Base-by-base conservation (phyloP, 2,888 invertebrate species). In the Scaptomyza reducta region DNA sequence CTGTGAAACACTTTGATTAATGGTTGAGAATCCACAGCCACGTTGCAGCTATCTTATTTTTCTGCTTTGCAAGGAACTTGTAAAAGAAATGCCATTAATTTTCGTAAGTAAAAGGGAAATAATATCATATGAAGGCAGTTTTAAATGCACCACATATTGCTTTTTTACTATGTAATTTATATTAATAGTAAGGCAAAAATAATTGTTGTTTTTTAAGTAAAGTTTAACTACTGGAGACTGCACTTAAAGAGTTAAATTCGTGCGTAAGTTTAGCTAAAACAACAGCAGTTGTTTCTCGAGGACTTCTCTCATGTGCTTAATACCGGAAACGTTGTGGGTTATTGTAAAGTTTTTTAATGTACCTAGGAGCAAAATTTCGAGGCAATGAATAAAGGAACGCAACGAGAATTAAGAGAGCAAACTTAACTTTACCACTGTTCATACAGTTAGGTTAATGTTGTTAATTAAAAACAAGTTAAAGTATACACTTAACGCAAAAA, bases 81-180 rank as follows among this genome's bases (percentile, higher is more conserved):
- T 49, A 45, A 44, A 44, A 57, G 62, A 74, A 70, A 77, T 66
- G 74, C 74, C 71, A 77, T 77, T 66, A 77, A 70, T 77, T 74
- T 73, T 68, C 68, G 77, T 70, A 73, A 77, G 69, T 66, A 64
- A 74, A 76, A 76, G 64, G 67, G 63, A 74, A 74, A 69, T 77
- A 14, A 50, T 22, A 35, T 2, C 11, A 46, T 44, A 13, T 42
- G 25, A 42, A 53, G 53, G 41, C 42, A 18, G 4, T 6, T 42
- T 41, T 41, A 27, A 53, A 33, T 22, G 33, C 31, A 44, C 14
- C 11, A 40, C 14, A 56, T 49, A 40, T 10, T 13, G 22, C 6
- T 35, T 49, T 9, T 33, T 6, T 33, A 4, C 9, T 4, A 55
- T 25, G 25, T 49, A 16, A 55, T 55, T 49, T 50, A 49, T 16